Conservation (phyloP, 2,113 vertebrate genomes). For the Clarias batrachus region DNA sequence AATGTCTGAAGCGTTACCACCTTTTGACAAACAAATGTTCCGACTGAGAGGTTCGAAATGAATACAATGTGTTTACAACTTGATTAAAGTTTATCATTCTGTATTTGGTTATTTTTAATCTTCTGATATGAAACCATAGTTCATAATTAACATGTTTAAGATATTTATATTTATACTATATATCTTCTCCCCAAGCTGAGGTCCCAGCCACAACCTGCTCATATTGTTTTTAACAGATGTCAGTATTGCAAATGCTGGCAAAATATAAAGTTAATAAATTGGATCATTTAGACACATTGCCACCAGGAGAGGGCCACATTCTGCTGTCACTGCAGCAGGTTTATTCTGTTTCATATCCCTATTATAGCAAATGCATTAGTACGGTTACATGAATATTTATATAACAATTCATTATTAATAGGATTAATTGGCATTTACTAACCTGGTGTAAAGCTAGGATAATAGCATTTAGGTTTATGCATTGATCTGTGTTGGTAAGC, state of each 20-base stretch:
- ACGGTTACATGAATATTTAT: not conserved
- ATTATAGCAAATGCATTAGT: not conserved
- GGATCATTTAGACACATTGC: not conserved
- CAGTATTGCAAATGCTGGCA: not conserved
- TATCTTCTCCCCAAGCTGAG: too few species aligned
- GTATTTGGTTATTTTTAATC: too few species aligned
- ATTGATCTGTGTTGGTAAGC: not conserved
- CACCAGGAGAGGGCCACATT: not conserved
- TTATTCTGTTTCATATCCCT: not conserved
- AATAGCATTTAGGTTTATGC: not conserved
- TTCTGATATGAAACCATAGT: too few species aligned
- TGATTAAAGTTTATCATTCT: too few species aligned
- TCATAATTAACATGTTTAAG: too few species aligned
- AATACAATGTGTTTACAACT: too few species aligned
- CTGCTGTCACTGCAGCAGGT: not conserved
- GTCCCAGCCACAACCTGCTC: not conserved
- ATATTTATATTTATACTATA: too few species aligned
- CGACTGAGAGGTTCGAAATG: too few species aligned
- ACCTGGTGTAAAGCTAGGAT: not conserved
- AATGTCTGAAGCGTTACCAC: too few species aligned
- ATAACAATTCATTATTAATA: not conserved
- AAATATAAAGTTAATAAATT: not conserved
- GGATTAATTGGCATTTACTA: not conserved
- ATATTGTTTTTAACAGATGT: not conserved
- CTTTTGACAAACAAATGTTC: too few species aligned